A percentile compares a stretch with the other conserved stretches of the same genome.
Conservation (phyloP, 2,113 vertebrate species). For the Clarias macrocephalus region DNA sequence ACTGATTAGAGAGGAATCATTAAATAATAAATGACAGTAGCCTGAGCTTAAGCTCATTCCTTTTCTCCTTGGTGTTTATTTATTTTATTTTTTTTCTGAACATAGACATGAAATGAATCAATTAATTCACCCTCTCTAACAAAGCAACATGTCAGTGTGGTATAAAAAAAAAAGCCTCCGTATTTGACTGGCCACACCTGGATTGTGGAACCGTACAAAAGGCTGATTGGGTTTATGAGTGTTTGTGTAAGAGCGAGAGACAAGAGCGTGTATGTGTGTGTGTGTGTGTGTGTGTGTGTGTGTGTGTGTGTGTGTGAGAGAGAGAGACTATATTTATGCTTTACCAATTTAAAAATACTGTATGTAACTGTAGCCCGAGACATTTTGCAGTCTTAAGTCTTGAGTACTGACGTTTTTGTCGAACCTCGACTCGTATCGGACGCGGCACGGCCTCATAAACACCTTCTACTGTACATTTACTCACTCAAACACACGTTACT, state of each 20-base stretch:
- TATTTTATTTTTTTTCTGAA: slow-evolving; percentile 39
- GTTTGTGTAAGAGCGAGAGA: neutral
- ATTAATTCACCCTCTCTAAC: slow-evolving; percentile 39
- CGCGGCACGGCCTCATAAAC: neutral
- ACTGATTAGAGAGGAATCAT: neutral
- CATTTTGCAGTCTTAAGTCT: slow-evolving; percentile 8
- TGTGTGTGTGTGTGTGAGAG: neutral
- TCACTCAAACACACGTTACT: slow-evolving; percentile 33
- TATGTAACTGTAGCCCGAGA: slow-evolving; percentile 1
- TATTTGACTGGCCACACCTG: slow-evolving; percentile 42
- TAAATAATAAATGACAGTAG: neutral
- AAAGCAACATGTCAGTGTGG: slow-evolving; percentile 36
- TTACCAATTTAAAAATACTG: slow-evolving; percentile 10
- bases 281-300: slow-evolving; percentile 24
- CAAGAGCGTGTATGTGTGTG: slow-evolving; percentile 24
- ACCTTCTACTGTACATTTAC: slow-evolving; percentile 34
- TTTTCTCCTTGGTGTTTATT: slow-evolving; percentile 33
- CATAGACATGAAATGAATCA: slow-evolving; percentile 52
- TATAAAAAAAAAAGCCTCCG: slow-evolving; percentile 16
- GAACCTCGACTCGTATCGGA: neutral
- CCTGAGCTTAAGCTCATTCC: slow-evolving; percentile 41
- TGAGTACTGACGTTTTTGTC: neutral
- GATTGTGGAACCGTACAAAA: slow-evolving; percentile 29
- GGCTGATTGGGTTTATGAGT: slow-evolving; percentile 20
- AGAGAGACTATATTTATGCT: neutral